Evolutionary conservation across 1,140 invertebrate genomes (phyloP), one percentile per base, ranked within the genome.

Genomic region (Orussus abietinus): DNA sequence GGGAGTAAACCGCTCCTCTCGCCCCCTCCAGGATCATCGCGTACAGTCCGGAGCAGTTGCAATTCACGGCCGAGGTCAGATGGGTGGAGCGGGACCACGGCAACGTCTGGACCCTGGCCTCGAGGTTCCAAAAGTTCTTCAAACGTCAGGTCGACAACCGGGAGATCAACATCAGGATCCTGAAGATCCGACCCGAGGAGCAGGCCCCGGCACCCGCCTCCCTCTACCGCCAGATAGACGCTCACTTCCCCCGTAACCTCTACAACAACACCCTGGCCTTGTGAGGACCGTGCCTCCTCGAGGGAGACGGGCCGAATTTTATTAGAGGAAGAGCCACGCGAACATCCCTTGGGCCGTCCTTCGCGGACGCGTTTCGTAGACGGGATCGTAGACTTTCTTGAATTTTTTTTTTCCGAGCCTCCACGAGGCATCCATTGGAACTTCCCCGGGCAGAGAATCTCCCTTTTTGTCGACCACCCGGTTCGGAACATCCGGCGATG

Each of bases 111-210:
- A 63, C 78, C 0, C 62, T 89, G 2, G 78, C 81, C 1, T 80
- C 83, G 0, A 77, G 83, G 37, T 87, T 89, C 67, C 86, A 90
- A 49, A 86, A 85, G 40, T 88, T 81, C 70, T 88, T 88, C 71
- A 64, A 76, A 18, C 76, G 77, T 49, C 77, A 79, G 30, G 65
- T 85, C 2, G 75, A 77, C 49, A 42, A 67, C 0, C 60, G 69
- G 20, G 81, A 84, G 36, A 62, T 77, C 3, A 86, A 86, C 55
- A 71, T 84, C 18, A 70, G 83, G 22, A 72, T 86, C 9, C 58
- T 85, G 34, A 72, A 80, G 21, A 62, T 85, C 17, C 51, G 44
- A 12, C 38, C 42, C 0, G 35, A 57, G 1, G n/a, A 39, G 4
- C 11, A 32, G 5, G 9, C n/a, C 4, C 3, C 38, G 2, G 38